A percentile compares a stretch with the other conserved stretches of the same genome.
phyloP scores from a whole-genome alignment of 1,140 invertebrate genomes.

The Trachymyrmex septentrionalis region DNA sequence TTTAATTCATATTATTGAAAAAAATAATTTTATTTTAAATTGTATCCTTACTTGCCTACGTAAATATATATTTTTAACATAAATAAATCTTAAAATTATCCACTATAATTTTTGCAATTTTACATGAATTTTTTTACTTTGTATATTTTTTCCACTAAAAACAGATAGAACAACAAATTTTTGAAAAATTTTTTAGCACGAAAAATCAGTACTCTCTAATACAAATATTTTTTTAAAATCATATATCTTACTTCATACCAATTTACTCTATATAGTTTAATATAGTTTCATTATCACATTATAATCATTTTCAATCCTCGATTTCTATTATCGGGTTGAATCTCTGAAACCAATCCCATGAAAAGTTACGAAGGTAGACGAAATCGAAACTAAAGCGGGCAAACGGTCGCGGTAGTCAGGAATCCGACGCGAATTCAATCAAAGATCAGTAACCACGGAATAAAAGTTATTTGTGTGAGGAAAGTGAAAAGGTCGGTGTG shows the following conservation, averaged over 20 bases:
- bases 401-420: conserved; percentile 72
- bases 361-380: conserved; percentile 33
- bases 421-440: conserved; percentile 83
- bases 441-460: conserved; percentile 79
- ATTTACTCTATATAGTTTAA: background rate
- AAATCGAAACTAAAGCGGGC: conserved; percentile 66
- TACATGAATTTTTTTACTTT: too few species aligned
- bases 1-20: too few species aligned
- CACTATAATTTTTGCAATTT: too few species aligned
- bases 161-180: background rate
- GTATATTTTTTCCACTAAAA: background rate
- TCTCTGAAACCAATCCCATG: background rate
- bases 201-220: background rate
- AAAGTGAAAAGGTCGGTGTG: conserved; percentile 81
- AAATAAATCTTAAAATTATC: too few species aligned
- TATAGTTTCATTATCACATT: background rate
- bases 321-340: background rate
- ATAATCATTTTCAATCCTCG: background rate
- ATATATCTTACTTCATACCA: background rate
- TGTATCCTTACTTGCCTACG: too few species aligned
- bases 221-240: background rate
- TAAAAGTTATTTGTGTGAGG: conserved; percentile 84
- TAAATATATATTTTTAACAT: too few species aligned
- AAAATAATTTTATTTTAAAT: too few species aligned
- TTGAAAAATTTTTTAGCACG: background rate